A percentile compares a stretch with the other conserved stretches of the same genome.
Evolutionary conservation across 2,797 vertebrate species (phyloP).

Genomic region (Odontamblyopus lacepedii): DNA sequence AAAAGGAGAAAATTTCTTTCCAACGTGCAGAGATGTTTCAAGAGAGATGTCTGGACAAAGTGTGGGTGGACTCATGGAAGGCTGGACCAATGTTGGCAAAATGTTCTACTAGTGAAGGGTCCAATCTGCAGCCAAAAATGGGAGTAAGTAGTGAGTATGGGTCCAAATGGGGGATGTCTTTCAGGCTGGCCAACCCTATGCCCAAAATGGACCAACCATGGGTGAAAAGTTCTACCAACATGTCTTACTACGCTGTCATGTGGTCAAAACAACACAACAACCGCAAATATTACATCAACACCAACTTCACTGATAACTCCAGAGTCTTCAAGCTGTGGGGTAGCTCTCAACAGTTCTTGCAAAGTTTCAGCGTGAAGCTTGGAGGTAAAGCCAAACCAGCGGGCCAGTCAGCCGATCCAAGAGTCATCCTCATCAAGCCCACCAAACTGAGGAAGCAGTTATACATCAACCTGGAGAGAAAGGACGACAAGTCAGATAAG

Average conservation of each 20-base stretch:
- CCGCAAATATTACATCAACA: constrained; percentile 14
- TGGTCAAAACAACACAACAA: constrained; percentile 39
- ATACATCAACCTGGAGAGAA: constrained; percentile 12
- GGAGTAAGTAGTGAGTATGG: constrained; percentile 21
- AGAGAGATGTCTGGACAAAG: constrained; percentile 33
- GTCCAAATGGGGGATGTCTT: constrained; percentile 60
- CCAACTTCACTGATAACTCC: constrained; percentile 21
- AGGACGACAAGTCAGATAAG: constrained; percentile 32
- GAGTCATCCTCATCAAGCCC: constrained; percentile 30
- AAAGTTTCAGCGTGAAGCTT: constrained; percentile 6
- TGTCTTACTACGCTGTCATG: constrained; percentile 26
- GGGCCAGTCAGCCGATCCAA: constrained; percentile 8
- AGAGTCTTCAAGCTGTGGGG: constrained; percentile 41
- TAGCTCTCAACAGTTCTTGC: constrained; percentile 51
- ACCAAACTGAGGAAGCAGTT: constrained; percentile 25
- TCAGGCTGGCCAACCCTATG: constrained; percentile 63
- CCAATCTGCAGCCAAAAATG: background rate
- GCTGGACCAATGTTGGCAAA: constrained; percentile 16
- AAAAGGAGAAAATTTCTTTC: constrained; percentile 25
- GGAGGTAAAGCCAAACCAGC: constrained; percentile 14
- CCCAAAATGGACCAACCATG: constrained; percentile 46
- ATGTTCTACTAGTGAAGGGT: constrained; percentile 10
- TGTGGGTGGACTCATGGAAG: constrained; percentile 59
- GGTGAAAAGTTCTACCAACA: constrained; percentile 39
- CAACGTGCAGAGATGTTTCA: constrained; percentile 36